These are phyloP conservation scores for Sanderia malayensis DNA, from an alignment of 30 jellyfish, hydroid and myxozoan species.

Conservation along the genomic window DNA sequence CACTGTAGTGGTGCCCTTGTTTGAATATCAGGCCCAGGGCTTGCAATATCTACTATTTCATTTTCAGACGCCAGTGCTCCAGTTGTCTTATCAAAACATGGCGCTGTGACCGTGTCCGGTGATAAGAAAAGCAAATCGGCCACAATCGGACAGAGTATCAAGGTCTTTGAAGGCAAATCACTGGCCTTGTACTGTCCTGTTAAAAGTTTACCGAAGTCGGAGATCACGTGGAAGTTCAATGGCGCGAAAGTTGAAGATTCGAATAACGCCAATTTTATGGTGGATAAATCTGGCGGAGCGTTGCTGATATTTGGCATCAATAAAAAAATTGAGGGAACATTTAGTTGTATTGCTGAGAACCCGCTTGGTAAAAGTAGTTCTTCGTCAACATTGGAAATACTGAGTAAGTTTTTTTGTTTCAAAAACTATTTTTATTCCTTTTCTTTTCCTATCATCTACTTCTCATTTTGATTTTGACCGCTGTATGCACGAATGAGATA, in stretches of 20 bases:
- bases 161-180: constrained; percentile 74
- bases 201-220: constrained; percentile 73
- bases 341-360: constrained; percentile 66
- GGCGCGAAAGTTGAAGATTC: constrained; percentile 39
- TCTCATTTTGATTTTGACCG: no score
- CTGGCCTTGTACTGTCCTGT: constrained; percentile 65
- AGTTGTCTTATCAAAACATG: constrained; percentile 18
- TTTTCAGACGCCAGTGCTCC: constrained; percentile 72
- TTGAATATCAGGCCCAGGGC: no score
- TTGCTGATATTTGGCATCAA: constrained; percentile 63
- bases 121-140: constrained; percentile 32
- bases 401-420: constrained; percentile 57
- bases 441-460: no score
- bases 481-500: no score
- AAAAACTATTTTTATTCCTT: no score
- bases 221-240: constrained; percentile 57
- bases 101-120: constrained; percentile 38
- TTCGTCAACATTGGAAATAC: constrained; percentile 51
- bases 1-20: no score
- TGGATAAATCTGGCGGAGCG: constrained; percentile 64
- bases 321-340: constrained; percentile 64
- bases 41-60: no score
- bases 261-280: constrained; percentile 29
- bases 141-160: constrained; percentile 68
- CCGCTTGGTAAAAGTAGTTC: constrained; percentile 56